Evolutionary conservation across 2,113 vertebrate genomes (phyloP).

Genomic region (Apteryx mantelli): DNA sequence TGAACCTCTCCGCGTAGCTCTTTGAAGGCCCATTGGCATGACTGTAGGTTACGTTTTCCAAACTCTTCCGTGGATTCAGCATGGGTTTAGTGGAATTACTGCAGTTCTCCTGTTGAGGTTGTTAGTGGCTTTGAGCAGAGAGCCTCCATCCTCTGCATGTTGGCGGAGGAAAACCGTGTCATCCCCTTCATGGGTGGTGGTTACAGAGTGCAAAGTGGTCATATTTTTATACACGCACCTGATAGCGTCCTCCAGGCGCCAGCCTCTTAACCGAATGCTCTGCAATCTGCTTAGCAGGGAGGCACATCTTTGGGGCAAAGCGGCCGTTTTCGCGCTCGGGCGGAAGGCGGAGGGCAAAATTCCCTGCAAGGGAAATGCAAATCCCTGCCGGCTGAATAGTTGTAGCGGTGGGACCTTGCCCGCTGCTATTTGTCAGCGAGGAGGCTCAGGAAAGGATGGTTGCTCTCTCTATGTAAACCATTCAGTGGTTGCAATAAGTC

Average conservation of each 20-base stretch:
- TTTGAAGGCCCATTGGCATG: background rate
- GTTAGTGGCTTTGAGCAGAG: constrained; percentile 47
- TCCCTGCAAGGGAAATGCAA: background rate
- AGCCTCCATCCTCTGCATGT: constrained; percentile 52
- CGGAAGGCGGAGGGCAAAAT: background rate
- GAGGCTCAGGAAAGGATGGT: background rate
- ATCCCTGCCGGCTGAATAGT: background rate
- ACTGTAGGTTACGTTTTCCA: background rate
- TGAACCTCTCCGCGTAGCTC: background rate
- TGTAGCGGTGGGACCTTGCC: background rate
- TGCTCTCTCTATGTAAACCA: background rate
- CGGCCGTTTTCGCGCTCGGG: background rate
- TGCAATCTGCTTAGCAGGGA: background rate
- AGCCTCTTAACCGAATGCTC: background rate
- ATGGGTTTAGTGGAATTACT: constrained; percentile 53
- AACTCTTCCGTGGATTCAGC: background rate
- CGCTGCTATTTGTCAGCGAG: background rate
- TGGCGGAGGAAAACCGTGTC: constrained; percentile 55
- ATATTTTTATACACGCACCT: background rate
- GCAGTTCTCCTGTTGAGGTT: constrained; percentile 51
- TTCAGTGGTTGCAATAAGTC: background rate
- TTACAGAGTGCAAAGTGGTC: background rate
- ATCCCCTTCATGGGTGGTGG: background rate
- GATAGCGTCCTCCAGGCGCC: background rate
- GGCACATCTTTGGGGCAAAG: background rate